Percentiles rank a stretch among this genome's conserved stretches.
Evolutionary conservation across 2,113 vertebrate genomes (phyloP).

Genomic region (Gnathonemus echidnorhynchus): DNA sequence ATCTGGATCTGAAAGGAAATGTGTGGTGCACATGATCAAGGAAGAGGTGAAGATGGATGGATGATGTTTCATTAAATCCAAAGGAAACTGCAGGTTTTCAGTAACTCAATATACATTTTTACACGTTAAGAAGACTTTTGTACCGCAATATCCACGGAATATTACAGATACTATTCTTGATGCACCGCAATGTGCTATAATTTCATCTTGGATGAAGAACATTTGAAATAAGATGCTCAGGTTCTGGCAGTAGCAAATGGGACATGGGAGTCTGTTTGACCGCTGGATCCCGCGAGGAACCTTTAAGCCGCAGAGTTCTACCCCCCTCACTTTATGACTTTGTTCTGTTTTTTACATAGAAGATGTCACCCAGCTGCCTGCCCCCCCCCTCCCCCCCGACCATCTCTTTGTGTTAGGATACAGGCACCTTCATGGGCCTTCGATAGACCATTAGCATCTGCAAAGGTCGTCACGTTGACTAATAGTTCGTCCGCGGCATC

Average conservation of each 20-base stretch:
- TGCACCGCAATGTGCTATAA: background rate
- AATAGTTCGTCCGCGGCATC: constrained; percentile 59
- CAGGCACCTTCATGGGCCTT: constrained; percentile 31
- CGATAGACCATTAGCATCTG: constrained; percentile 66
- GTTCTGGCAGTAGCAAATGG: background rate
- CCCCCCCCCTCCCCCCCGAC: background rate
- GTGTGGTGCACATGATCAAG: background rate
- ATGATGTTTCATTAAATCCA: background rate
- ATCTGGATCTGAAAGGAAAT: background rate
- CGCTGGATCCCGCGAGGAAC: background rate
- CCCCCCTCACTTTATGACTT: constrained; percentile 42
- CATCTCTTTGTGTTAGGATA: constrained; percentile 51
- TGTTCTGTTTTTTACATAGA: constrained; percentile 45
- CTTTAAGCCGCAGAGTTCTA: background rate
- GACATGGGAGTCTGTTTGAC: background rate
- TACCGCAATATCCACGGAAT: background rate
- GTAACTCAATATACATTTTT: background rate
- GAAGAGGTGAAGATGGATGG: background rate
- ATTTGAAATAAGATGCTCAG: background rate
- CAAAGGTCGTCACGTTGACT: constrained; percentile 57
- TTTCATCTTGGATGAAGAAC: background rate
- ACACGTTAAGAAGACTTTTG: background rate
- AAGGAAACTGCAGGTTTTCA: background rate
- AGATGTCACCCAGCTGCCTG: background rate
- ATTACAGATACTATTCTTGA: background rate